Percentiles rank a stretch among this genome's conserved stretches.
These are phyloP conservation scores for Petrocephalus schoutedeni DNA, from an alignment of 2,797 vertebrate species.

Conservation along the genomic window DNA sequence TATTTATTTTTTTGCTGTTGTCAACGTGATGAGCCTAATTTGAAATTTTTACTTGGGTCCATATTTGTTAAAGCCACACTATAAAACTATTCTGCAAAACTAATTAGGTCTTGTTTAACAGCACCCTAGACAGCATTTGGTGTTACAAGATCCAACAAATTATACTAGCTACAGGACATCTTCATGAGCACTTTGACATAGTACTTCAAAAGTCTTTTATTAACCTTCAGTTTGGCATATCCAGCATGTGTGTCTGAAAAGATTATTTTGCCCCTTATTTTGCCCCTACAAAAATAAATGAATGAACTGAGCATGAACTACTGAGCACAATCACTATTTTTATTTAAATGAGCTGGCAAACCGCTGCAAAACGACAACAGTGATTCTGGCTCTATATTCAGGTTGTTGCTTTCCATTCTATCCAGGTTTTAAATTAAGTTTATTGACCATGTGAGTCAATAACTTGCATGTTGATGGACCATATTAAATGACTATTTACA, in stretches of 20 bases:
- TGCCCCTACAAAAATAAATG: background rate
- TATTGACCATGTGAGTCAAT: constrained; percentile 1
- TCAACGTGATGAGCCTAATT: too few species aligned
- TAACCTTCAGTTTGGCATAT: background rate
- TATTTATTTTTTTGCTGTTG: too few species aligned
- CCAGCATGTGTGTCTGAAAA: background rate
- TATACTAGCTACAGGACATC: background rate
- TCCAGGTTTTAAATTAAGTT: background rate
- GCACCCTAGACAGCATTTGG: too few species aligned
- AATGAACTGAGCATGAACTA: background rate
- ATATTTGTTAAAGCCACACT: too few species aligned
- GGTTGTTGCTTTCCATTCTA: background rate
- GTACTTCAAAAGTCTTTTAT: background rate
- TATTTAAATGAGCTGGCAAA: background rate
- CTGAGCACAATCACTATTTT: background rate
- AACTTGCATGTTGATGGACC: background rate
- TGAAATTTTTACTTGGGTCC: too few species aligned
- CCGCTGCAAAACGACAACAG: background rate
- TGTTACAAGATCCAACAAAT: background rate
- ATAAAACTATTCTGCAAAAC: too few species aligned
- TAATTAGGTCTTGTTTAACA: too few species aligned
- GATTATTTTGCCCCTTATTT: background rate
- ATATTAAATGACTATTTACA: background rate
- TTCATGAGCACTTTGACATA: background rate
- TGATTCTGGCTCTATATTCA: background rate